Base-by-base conservation (phyloP, 2,113 vertebrate genomes). In the Pluvianellus socialis region DNA sequence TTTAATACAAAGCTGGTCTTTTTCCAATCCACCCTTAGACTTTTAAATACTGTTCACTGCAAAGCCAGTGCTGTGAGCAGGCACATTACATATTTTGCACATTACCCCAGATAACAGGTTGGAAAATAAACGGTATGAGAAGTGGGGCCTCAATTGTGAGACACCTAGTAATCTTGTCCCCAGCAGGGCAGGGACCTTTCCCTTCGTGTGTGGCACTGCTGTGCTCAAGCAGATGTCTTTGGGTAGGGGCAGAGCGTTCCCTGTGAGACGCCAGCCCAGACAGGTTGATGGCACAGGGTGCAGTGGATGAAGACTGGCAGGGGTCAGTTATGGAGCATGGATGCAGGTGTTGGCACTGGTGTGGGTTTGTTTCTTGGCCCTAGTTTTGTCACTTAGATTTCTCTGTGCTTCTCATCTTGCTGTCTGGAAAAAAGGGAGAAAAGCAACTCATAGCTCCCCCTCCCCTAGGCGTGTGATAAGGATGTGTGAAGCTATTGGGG, bases 191-290 rank as follows among this genome's bases (percentile, higher is more conserved):
- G 56, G 32, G 6, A 94, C 40, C 7, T 49, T 30, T 33, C 23
- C 33, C 38, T 38, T 3, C 14, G 18, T 17, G 59, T 17, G 73
- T 32, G 38, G n/a, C 53, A 18, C 1, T 6, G 70, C 40, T 91
- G 56, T 82, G 80, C 71, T 62, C 38, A 5, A 0, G 0, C 1
- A 3, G 50, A 4, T 55, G 44, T 3, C 55, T 77, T 53, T 38
- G 71, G 38, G 61, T 16, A 40, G 35, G 23, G 17, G 47, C 59
- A 61, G 56, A 71, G 52, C n/a, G 20, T 17, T 44, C 38, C 1
- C 0, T 33, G 30, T 0, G 0, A 49, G 42, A 53, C 33, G 50
- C 42, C 33, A 47, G 50, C n/a, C 45, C 35, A 2, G 27, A 23
- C 20, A 12, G 14, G 47, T 20, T 40, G 56, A 19, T 35, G 70